A percentile compares a stretch with the other conserved stretches of the same genome.
phyloP scores from a whole-genome alignment of 2,888 invertebrate genomes.

The Melikaiella ostensackeni region DNA sequence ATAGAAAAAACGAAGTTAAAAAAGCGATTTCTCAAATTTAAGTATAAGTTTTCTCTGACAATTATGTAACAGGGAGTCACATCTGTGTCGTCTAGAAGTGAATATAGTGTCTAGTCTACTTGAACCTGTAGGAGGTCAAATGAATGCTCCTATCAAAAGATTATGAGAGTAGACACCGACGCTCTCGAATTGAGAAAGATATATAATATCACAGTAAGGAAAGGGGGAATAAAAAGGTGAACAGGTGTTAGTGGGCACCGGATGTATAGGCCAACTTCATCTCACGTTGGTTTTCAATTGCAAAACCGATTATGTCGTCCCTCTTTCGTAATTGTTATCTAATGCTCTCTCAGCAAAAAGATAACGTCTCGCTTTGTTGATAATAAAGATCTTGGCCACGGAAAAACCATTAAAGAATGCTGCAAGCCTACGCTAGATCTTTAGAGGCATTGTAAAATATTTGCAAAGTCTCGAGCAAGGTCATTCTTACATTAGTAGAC shows the following conservation, averaged over 20 bases:
- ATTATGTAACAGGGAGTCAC: background rate
- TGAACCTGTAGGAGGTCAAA: slow-evolving; percentile 14
- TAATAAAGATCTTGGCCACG: slow-evolving; percentile 23
- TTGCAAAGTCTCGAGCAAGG: slow-evolving; percentile 16
- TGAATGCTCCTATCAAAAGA: slow-evolving; percentile 13
- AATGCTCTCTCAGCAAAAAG: slow-evolving; percentile 6
- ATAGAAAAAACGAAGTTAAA: too few species aligned
- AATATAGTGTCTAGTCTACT: background rate
- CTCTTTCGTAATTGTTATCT: slow-evolving; percentile 23
- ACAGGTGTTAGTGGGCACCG: slow-evolving; percentile 41
- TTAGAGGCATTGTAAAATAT: slow-evolving; percentile 9
- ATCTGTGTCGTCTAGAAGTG: background rate
- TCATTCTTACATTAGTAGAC: slow-evolving; percentile 21
- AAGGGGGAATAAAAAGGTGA: background rate
- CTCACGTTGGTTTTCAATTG: slow-evolving; percentile 6
- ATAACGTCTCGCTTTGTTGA: slow-evolving; percentile 12
- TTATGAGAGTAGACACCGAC: slow-evolving; percentile 3
- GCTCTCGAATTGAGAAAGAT: slow-evolving; percentile 24
- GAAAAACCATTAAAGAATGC: background rate
- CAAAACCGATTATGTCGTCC: slow-evolving; percentile 20
- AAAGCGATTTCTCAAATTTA: too few species aligned
- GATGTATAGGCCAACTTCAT: slow-evolving; percentile 41
- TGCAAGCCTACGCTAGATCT: slow-evolving; percentile 17
- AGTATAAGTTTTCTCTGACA: too few species aligned
- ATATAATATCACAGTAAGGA: background rate